phyloP scores from a whole-genome alignment of 2,797 vertebrate genomes.

The Coracias cyanogaster region DNA sequence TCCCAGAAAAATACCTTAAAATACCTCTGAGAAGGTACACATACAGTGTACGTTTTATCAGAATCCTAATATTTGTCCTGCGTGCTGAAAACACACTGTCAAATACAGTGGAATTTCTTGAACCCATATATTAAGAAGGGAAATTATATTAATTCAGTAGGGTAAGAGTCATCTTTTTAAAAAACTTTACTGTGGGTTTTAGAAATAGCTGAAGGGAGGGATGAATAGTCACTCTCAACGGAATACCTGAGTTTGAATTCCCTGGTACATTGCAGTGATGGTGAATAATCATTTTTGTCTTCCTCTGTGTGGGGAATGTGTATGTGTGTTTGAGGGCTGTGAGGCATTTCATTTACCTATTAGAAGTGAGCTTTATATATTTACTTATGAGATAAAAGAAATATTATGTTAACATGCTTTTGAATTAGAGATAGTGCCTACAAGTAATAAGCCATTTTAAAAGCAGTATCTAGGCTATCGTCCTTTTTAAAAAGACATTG shows the following conservation, averaged over 20 bases:
- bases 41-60: neutral
- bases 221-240: neutral
- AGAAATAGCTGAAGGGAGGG: neutral
- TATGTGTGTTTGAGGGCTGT: neutral
- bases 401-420: neutral
- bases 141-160: neutral
- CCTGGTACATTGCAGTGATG: neutral
- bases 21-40: neutral
- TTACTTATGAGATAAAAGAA: neutral
- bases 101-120: neutral
- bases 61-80: neutral
- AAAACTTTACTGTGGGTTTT: neutral
- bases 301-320: neutral
- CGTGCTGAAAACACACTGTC: neutral
- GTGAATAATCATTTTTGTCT: neutral
- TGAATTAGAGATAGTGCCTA: neutral
- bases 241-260: constrained; percentile 23
- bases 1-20: neutral
- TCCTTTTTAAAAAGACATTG: neutral
- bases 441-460: neutral
- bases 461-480: neutral
- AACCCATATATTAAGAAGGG: neutral
- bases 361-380: neutral
- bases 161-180: neutral
- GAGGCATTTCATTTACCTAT: neutral